Conservation (phyloP, 2,797 vertebrate genomes). For the Enteromius anoplus region DNA sequence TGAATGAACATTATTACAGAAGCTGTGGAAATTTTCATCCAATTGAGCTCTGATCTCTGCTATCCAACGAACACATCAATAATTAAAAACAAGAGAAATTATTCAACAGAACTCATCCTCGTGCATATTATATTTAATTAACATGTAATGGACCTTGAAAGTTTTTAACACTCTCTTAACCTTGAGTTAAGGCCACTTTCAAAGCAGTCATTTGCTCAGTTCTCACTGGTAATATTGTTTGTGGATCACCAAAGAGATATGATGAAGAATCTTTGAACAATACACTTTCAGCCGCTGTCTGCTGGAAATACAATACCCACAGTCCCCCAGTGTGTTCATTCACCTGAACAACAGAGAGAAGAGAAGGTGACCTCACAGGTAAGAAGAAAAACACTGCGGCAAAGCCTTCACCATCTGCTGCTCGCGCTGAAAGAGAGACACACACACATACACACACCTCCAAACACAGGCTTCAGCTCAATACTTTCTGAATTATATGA, state of each 20-base stretch:
- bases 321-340: slow-evolving; percentile 63
- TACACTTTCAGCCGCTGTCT: slow-evolving; percentile 15
- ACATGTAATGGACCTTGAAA: neutral
- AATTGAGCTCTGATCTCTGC: neutral
- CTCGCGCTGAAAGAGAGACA: neutral
- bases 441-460: neutral
- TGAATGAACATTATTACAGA: neutral
- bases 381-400: slow-evolving; percentile 72
- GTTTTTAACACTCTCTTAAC: neutral
- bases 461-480: neutral
- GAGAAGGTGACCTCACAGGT: slow-evolving; percentile 72
- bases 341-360: slow-evolving; percentile 68
- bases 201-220: neutral
- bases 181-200: neutral
- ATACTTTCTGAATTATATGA: neutral
- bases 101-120: neutral
- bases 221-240: neutral
- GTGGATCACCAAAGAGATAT: neutral
- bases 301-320: slow-evolving; percentile 64
- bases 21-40: neutral
- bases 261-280: neutral
- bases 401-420: slow-evolving; percentile 72
- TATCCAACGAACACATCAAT: slow-evolving; percentile 7
- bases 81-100: neutral
- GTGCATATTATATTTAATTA: neutral